Evolutionary conservation across 2,113 vertebrate genomes (phyloP).

Genomic region (Urocolius indicus): DNA sequence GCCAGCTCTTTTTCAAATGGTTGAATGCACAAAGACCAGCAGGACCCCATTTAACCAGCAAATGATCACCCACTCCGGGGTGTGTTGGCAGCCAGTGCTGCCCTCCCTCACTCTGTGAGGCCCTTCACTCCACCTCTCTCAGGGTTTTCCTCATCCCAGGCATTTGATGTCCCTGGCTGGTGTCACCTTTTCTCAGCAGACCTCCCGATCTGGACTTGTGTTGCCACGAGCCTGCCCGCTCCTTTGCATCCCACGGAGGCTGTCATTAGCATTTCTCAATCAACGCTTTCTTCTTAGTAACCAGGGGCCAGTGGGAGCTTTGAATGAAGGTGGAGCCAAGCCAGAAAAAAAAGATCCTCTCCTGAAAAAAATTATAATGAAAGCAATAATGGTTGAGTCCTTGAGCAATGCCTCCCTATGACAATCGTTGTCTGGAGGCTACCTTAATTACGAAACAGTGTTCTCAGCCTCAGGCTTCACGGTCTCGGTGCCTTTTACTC

Average conservation of each 20-base stretch:
- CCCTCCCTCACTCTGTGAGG: background rate
- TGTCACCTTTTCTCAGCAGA: background rate
- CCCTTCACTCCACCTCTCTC: rapidly evolving
- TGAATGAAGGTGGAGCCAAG: constrained; percentile 48
- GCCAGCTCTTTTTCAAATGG: background rate
- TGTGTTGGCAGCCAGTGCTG: rapidly evolving
- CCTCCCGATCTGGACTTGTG: background rate
- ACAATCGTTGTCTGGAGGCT: constrained; percentile 64
- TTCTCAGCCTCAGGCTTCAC: constrained; percentile 29
- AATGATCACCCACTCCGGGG: rapidly evolving
- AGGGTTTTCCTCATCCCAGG: background rate
- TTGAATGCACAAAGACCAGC: background rate
- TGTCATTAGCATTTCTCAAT: constrained; percentile 48
- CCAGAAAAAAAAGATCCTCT: constrained; percentile 32
- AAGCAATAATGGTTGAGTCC: constrained; percentile 56
- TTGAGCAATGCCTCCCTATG: constrained; percentile 49
- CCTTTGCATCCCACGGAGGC: background rate
- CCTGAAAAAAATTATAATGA: constrained; percentile 53
- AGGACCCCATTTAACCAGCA: background rate
- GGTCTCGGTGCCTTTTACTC: constrained; percentile 32
- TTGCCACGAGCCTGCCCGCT: background rate
- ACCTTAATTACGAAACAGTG: constrained; percentile 62
- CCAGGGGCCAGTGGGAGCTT: constrained; percentile 28
- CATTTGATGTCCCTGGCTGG: background rate
- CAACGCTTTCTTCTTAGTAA: constrained; percentile 3